phyloP scores from a whole-genome alignment of 2,888 invertebrate species.

The Sisyra terminalis region DNA sequence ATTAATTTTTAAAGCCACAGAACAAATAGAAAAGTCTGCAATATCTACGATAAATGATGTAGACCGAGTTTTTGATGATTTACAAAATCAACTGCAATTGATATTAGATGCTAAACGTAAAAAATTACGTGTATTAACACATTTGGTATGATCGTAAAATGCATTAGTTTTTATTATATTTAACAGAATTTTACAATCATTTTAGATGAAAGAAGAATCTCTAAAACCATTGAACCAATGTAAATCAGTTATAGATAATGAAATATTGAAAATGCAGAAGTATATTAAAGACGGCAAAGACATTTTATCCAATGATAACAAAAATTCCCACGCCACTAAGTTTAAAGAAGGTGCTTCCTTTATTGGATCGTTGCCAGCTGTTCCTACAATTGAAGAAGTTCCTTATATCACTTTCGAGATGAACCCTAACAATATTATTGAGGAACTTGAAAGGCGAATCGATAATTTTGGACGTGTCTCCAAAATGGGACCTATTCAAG shows the following conservation, averaged over 20 bases:
- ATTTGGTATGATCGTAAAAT: constrained; percentile 10
- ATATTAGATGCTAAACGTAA: constrained; percentile 18
- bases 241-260: constrained; percentile 22
- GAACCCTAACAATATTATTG: constrained; percentile 17
- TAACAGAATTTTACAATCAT: not conserved
- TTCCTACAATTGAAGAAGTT: constrained; percentile 35
- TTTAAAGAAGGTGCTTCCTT: constrained; percentile 18
- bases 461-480: constrained; percentile 1
- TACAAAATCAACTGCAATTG: constrained; percentile 16
- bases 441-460: constrained; percentile 1
- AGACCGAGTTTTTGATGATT: constrained; percentile 17
- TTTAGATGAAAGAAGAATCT: constrained; percentile 21
- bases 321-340: constrained; percentile 13
- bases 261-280: constrained; percentile 22
- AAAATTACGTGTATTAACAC: constrained; percentile 16
- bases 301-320: constrained; percentile 6
- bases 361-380: constrained; percentile 34
- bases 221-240: constrained; percentile 26
- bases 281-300: constrained; percentile 21
- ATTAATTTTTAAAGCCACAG: constrained; percentile 18
- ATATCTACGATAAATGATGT: constrained; percentile 20
- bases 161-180: not conserved
- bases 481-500: constrained; percentile 5
- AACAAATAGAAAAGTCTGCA: constrained; percentile 20
- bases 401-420: constrained; percentile 33